Percentiles rank a stretch among this genome's conserved stretches.
These are phyloP conservation scores for Xyrauchen texanus DNA, from an alignment of 2,113 vertebrate species.

Conservation along the genomic window DNA sequence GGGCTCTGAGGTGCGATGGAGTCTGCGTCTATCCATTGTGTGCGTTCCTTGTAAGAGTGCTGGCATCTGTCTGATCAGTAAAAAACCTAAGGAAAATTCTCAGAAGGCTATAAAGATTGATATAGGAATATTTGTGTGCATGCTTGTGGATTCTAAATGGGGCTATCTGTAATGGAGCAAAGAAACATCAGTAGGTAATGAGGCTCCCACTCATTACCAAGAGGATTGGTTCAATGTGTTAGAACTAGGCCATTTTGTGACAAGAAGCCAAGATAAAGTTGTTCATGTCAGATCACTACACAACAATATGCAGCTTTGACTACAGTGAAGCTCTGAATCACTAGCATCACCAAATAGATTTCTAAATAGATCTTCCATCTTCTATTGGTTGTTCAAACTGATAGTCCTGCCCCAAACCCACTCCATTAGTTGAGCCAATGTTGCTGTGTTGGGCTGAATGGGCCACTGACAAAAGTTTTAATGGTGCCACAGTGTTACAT, in stretches of 20 bases:
- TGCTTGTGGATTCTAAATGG: neutral
- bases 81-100: conserved; percentile 1
- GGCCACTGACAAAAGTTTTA: too few relatives aligned
- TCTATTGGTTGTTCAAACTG: too few relatives aligned
- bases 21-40: neutral
- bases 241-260: neutral
- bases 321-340: neutral
- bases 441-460: too few relatives aligned
- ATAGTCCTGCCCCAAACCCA: too few relatives aligned
- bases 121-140: neutral
- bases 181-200: neutral
- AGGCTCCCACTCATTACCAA: neutral
- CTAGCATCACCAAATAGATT: too few relatives aligned
- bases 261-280: neutral
- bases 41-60: neutral
- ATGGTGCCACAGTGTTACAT: too few relatives aligned
- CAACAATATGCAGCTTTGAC: neutral
- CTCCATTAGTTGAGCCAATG: too few relatives aligned
- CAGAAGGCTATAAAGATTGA: conserved; percentile 9
- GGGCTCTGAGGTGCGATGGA: conserved; percentile 15
- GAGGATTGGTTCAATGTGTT: neutral
- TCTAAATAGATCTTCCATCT: too few relatives aligned
- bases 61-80: conserved; percentile 21
- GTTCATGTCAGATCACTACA: conserved; percentile 23
- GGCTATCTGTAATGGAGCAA: neutral